These are phyloP conservation scores for Hypomecis atomaria DNA, from an alignment of 2,888 invertebrate species.

Conservation along the genomic window DNA sequence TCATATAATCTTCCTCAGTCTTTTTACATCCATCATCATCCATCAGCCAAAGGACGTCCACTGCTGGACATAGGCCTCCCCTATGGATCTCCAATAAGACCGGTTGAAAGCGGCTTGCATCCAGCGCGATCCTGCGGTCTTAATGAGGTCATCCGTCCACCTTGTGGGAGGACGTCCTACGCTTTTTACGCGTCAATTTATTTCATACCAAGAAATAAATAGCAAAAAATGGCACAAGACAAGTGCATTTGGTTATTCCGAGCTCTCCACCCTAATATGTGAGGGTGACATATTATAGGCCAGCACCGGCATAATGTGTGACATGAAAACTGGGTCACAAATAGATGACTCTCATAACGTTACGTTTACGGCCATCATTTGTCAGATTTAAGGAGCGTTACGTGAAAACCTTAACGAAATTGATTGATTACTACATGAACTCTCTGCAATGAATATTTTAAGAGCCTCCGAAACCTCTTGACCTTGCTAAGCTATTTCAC, in stretches of 20 bases:
- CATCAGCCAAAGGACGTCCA: too few relatives aligned
- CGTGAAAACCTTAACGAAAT: constrained; percentile 21
- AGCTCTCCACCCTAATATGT: neutral
- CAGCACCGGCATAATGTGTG: constrained; percentile 29
- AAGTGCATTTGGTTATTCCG: neutral
- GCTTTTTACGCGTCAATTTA: too few relatives aligned
- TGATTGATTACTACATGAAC: constrained; percentile 28
- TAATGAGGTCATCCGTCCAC: too few relatives aligned
- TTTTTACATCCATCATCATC: too few relatives aligned
- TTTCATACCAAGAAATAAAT: too few relatives aligned
- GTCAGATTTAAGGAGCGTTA: constrained; percentile 30
- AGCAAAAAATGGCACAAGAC: too few relatives aligned
- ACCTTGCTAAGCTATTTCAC: constrained; percentile 48
- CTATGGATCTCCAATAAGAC: too few relatives aligned
- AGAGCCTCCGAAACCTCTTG: constrained; percentile 32
- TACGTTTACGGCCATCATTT: constrained; percentile 33
- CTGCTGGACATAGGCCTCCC: too few relatives aligned
- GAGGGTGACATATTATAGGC: constrained; percentile 27
- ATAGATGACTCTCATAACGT: constrained; percentile 37
- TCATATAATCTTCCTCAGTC: too few relatives aligned
- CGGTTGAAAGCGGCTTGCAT: too few relatives aligned
- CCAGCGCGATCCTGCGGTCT: too few relatives aligned
- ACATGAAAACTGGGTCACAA: constrained; percentile 33
- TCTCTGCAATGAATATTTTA: constrained; percentile 32
- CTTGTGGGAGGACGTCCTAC: too few relatives aligned